A percentile compares a stretch with the other conserved stretches of the same genome.
Conservation (phyloP, 2,888 invertebrate genomes). For the Drosophila phalerata region DNA sequence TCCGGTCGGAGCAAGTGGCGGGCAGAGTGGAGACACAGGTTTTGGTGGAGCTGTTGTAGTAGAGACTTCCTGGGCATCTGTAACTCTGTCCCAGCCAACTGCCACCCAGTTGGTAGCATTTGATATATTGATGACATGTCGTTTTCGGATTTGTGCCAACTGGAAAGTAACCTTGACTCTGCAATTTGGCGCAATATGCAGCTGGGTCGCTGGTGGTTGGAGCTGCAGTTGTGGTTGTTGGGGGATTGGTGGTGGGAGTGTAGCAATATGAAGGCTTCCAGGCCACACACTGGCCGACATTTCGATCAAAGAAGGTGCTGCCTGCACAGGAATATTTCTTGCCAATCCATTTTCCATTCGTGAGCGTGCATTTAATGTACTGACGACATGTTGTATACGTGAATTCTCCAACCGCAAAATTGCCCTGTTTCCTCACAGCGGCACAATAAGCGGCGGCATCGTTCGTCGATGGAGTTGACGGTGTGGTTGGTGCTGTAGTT, state of each 20-base stretch:
- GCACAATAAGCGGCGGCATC: slow-evolving; percentile 59
- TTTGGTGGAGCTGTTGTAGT: slow-evolving; percentile 58
- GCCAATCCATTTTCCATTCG: slow-evolving; percentile 66
- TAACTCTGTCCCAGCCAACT: slow-evolving; percentile 71
- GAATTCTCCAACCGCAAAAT: slow-evolving; percentile 63
- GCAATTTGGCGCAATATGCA: slow-evolving; percentile 62
- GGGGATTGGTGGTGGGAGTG: slow-evolving; percentile 32
- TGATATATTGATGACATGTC: slow-evolving; percentile 74
- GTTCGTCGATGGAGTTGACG: slow-evolving; percentile 38
- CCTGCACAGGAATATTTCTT: slow-evolving; percentile 72
- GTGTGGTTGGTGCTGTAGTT: slow-evolving; percentile 28
- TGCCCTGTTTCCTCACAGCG: slow-evolving; percentile 44
- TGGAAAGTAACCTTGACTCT: slow-evolving; percentile 56
- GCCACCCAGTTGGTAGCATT: slow-evolving; percentile 57
- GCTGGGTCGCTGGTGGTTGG: slow-evolving; percentile 49
- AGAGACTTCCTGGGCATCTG: slow-evolving; percentile 72
- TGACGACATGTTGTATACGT: slow-evolving; percentile 71
- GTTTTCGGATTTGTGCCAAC: slow-evolving; percentile 61
- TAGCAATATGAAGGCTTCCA: slow-evolving; percentile 43
- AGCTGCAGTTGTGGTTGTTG: slow-evolving; percentile 52
- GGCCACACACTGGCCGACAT: slow-evolving; percentile 45
- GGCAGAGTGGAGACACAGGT: slow-evolving; percentile 60
- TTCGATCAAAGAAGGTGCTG: slow-evolving; percentile 61
- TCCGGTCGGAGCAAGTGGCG: slow-evolving; percentile 52
- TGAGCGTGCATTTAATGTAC: slow-evolving; percentile 68